Evolutionary conservation across 2,113 vertebrate species (phyloP).

Genomic region (Chloebia gouldiae): DNA sequence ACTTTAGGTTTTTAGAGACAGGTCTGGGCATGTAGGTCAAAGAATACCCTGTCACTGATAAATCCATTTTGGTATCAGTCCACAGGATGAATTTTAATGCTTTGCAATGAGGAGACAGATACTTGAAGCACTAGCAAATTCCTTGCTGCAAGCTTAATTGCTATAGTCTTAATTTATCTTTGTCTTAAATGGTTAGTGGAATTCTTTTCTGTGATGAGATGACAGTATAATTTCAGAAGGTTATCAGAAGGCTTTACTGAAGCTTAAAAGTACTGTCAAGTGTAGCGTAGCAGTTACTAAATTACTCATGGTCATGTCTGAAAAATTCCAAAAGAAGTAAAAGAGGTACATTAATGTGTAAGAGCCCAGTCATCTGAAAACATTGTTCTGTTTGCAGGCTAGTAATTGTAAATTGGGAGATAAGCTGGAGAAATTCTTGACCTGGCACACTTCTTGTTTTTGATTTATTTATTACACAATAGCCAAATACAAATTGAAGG

Average conservation of each 20-base stretch:
- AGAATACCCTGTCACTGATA: not conserved
- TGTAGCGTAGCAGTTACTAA: not conserved
- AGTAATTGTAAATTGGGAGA: not conserved
- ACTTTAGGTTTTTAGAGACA: not conserved
- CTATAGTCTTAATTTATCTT: not conserved
- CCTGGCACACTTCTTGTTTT: not conserved
- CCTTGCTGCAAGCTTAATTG: not conserved
- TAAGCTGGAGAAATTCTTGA: not conserved
- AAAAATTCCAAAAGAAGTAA: not conserved
- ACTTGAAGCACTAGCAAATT: not conserved
- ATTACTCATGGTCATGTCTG: not conserved
- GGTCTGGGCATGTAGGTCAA: not conserved
- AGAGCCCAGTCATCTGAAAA: not conserved
- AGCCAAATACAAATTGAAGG: not conserved
- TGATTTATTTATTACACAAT: not conserved
- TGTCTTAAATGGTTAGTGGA: not conserved
- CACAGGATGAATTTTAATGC: not conserved
- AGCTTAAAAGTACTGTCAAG: not conserved
- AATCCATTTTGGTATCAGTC: not conserved
- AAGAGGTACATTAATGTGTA: not conserved
- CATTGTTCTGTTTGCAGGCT: not conserved
- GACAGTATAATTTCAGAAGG: not conserved
- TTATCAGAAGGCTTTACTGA: not conserved
- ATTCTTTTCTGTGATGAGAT: not conserved
- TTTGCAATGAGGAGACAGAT: not conserved